phyloP scores from a whole-genome alignment of 2,888 invertebrate species.

The Aphodius sticticus region DNA sequence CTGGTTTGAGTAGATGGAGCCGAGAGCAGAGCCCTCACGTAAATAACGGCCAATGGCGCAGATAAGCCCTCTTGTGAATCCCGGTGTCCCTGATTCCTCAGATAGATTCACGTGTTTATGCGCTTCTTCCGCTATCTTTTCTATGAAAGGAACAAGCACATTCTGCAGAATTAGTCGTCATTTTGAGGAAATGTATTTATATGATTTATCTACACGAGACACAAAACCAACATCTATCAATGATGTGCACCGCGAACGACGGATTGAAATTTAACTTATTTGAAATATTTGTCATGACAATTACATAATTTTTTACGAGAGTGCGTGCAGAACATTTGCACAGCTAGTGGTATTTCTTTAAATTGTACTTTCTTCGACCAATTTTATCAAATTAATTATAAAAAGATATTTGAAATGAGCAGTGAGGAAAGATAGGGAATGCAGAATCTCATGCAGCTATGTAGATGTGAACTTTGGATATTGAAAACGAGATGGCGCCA shows the following conservation, averaged over 20 bases:
- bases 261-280: neutral
- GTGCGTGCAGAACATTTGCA: neutral
- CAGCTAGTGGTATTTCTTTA: neutral
- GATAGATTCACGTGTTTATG: neutral
- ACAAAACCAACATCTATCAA: neutral
- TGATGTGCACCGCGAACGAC: neutral
- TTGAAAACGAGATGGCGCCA: neutral
- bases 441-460: neutral
- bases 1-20: neutral
- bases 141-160: neutral
- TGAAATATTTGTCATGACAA: neutral
- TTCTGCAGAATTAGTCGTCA: neutral
- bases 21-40: slow-evolving; percentile 4
- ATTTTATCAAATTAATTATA: neutral
- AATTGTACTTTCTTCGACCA: neutral
- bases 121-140: neutral
- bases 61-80: neutral
- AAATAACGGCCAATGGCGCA: neutral
- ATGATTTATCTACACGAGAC: neutral
- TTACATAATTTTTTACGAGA: neutral
- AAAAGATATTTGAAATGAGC: neutral
- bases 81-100: neutral
- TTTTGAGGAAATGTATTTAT: neutral
- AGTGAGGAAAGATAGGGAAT: neutral
- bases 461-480: neutral